Conservation (phyloP, 2,113 vertebrate genomes). For the Serilophus lunatus region DNA sequence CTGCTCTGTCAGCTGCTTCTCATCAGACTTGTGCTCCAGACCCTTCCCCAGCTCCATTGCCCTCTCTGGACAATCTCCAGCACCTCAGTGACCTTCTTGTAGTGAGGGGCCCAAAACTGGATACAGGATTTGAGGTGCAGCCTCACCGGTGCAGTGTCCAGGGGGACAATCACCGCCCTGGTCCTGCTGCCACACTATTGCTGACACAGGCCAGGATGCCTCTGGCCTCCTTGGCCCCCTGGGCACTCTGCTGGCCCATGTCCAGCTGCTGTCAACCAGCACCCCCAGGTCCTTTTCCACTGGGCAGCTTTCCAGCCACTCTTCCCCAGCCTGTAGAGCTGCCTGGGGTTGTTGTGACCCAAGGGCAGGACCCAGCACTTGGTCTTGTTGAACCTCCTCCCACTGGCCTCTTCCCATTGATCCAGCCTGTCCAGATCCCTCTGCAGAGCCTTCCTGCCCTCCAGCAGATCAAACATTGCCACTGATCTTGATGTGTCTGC, state of each 20-base stretch:
- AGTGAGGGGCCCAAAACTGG: not conserved
- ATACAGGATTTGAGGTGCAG: accelerated
- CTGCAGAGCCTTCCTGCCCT: not conserved
- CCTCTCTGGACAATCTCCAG: accelerated
- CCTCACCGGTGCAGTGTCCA: accelerated
- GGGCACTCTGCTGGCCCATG: not conserved
- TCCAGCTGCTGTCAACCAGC: not conserved
- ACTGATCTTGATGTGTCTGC: not conserved
- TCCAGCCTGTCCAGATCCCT: not conserved
- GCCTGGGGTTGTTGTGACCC: not conserved
- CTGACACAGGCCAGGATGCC: not conserved
- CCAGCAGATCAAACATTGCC: not conserved
- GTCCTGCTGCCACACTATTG: not conserved
- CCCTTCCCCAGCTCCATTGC: not conserved
- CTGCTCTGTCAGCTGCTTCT: not conserved
- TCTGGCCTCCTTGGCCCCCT: not conserved
- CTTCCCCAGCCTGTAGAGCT: not conserved
- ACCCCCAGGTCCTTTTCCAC: not conserved
- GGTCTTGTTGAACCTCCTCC: not conserved
- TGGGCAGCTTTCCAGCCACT: not conserved
- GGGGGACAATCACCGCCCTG: not conserved
- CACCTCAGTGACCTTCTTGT: accelerated
- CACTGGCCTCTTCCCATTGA: not conserved
- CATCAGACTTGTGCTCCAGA: not conserved
- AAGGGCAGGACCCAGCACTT: not conserved